phyloP scores from a whole-genome alignment of 2,797 vertebrate genomes.

The Ctenochaetus hawaiiensis region DNA sequence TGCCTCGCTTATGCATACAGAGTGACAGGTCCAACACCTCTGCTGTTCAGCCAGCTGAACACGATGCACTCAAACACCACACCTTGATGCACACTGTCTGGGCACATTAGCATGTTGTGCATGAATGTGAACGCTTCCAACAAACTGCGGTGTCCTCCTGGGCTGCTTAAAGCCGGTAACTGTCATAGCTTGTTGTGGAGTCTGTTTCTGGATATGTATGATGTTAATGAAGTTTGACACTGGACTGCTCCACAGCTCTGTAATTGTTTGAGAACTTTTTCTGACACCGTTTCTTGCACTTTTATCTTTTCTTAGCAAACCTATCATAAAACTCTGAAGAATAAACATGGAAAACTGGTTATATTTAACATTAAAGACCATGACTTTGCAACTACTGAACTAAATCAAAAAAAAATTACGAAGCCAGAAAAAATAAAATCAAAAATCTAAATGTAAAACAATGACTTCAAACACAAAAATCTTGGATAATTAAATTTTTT shows the following conservation, averaged over 20 bases:
- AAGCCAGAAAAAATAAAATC: no score
- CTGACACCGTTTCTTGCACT: no score
- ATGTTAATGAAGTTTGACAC: constrained; percentile 16
- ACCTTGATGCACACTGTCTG: constrained; percentile 35
- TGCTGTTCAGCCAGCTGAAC: constrained; percentile 37
- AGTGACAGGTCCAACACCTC: constrained; percentile 11
- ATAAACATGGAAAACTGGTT: not conserved
- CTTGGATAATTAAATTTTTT: no score
- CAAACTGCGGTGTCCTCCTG: constrained; percentile 20
- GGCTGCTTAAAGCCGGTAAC: constrained; percentile 31
- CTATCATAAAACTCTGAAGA: not conserved
- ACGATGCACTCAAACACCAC: constrained; percentile 24
- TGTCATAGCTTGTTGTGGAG: constrained; percentile 17
- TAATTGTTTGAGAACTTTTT: not conserved
- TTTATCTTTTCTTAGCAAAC: not conserved
- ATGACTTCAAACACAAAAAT: no score
- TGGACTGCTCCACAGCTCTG: not conserved
- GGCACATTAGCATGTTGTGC: constrained; percentile 39
- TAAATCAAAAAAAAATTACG: not conserved
- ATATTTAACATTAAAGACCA: no score
- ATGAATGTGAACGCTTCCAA: constrained; percentile 33
- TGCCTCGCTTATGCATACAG: not conserved
- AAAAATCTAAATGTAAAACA: no score
- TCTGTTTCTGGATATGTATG: not conserved
- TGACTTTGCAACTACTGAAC: not conserved